Percentiles rank a stretch among this genome's conserved stretches.
phyloP scores from a whole-genome alignment of 2,797 vertebrate genomes.

The Bucorvus abyssinicus region DNA sequence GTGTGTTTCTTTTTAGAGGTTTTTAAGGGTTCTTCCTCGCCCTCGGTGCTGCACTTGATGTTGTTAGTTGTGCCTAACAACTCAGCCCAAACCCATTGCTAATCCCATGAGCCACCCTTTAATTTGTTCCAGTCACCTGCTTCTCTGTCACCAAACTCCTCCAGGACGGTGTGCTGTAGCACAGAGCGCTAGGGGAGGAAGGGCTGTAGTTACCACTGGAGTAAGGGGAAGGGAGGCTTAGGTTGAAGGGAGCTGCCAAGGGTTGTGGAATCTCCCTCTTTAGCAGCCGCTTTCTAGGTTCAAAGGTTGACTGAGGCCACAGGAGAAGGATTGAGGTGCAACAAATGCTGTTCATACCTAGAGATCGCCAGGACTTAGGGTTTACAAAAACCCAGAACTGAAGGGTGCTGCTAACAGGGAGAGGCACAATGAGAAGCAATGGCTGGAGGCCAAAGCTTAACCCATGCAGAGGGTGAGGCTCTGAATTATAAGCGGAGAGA shows the following conservation, averaged over 20 bases:
- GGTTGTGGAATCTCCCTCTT: background rate
- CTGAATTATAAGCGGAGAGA: background rate
- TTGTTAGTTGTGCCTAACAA: background rate
- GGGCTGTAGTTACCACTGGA: background rate
- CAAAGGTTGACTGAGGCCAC: background rate
- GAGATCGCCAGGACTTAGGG: background rate
- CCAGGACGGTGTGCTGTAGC: background rate
- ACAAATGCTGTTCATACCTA: background rate
- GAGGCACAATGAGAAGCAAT: background rate
- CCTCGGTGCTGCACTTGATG: background rate
- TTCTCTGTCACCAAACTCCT: background rate
- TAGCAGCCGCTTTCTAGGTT: background rate
- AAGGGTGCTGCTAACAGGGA: background rate
- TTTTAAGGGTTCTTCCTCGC: background rate
- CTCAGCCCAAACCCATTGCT: background rate
- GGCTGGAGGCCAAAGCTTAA: background rate
- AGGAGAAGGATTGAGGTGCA: background rate
- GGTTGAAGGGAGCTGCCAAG: background rate
- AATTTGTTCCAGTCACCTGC: background rate
- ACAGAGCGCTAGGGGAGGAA: background rate
- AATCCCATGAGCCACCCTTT: background rate
- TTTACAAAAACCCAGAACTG: background rate
- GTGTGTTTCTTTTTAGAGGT: background rate
- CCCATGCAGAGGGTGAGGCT: background rate
- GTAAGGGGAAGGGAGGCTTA: background rate